Base-by-base conservation (phyloP, 2,888 invertebrate genomes). In the Zaprionus bogoriensis region DNA sequence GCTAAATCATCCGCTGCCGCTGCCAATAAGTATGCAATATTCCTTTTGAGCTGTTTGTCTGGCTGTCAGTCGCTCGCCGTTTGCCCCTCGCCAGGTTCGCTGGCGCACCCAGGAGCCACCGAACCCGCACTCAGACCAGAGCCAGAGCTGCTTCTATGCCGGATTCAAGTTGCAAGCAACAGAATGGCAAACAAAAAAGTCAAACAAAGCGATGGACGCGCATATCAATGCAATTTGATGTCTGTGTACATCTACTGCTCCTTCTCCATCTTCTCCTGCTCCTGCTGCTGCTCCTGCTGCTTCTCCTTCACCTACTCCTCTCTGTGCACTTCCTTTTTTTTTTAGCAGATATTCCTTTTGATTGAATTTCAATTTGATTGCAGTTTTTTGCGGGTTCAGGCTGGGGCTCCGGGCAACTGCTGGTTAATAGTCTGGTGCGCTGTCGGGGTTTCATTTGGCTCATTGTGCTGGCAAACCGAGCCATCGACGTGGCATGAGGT, bases 1-100 rank as follows among this genome's bases (percentile, higher is more conserved):
- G 81, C 81, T 82, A 82, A 77, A 82, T 82, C 82, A 82, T 80
- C 66, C 86, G 83, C 67, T 68, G 70, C 85, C 79, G 65, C 67
- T 85, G 85, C 81, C 82, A 77, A 84, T 84, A 82, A 82, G 74
- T 80, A 80, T 82, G 82, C 82, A 80, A 80, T 79, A 74, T 79
- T 80, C 72, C 58, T 72, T 69, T 78, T 65, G 77, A 76, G 66
- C 61, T 77, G 82, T 71, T 79, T 69, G 82, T 76, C 79, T 76
- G 67, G 44, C 66, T 81, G 73, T 73, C 73, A 67, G 53, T 46
- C 66, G 55, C 39, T 55, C 51, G 32, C 50, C 54, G 46, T 41
- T 39, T 46, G 27, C 27, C 12, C 30, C 14, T n/a, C 30, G 2
- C 47, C 61, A 51, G 51, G 57, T 39, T 52, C 48, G 46, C n/a